phyloP scores from a whole-genome alignment of 2,888 invertebrate species.

The Sminthurinus aureus region DNA sequence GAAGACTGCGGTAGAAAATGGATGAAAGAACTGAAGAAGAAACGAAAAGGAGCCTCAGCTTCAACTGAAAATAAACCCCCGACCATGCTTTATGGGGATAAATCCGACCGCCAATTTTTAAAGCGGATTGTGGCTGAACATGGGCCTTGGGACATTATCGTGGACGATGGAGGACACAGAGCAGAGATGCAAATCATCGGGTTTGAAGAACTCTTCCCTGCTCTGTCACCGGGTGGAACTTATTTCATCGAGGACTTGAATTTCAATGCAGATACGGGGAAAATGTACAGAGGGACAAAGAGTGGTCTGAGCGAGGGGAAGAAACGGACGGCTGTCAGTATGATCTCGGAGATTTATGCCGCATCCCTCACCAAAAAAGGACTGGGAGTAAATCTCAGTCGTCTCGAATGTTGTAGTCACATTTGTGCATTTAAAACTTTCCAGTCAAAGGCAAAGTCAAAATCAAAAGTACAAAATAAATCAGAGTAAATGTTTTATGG shows the following conservation, averaged over 20 bases:
- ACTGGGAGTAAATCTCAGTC: background rate
- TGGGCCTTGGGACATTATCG: conserved; percentile 3
- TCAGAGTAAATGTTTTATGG: too few relatives aligned
- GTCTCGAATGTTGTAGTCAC: background rate
- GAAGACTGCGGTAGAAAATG: background rate
- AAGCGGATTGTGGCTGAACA: background rate
- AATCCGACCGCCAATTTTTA: background rate
- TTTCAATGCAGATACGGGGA: background rate
- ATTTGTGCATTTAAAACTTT: background rate
- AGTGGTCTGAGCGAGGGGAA: background rate
- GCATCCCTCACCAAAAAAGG: background rate
- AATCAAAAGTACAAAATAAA: too few relatives aligned
- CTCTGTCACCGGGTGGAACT: background rate
- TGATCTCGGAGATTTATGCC: background rate
- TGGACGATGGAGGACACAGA: background rate
- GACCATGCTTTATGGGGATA: background rate
- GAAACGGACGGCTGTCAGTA: background rate
- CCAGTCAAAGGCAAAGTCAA: too few relatives aligned
- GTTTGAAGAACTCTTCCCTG: background rate
- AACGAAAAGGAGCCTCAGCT: too few relatives aligned
- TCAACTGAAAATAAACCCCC: background rate
- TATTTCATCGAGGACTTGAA: background rate
- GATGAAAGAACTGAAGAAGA: background rate
- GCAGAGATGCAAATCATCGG: background rate
- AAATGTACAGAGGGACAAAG: background rate